phyloP scores from a whole-genome alignment of 2,113 vertebrate genomes.

The Chunga burmeisteri region DNA sequence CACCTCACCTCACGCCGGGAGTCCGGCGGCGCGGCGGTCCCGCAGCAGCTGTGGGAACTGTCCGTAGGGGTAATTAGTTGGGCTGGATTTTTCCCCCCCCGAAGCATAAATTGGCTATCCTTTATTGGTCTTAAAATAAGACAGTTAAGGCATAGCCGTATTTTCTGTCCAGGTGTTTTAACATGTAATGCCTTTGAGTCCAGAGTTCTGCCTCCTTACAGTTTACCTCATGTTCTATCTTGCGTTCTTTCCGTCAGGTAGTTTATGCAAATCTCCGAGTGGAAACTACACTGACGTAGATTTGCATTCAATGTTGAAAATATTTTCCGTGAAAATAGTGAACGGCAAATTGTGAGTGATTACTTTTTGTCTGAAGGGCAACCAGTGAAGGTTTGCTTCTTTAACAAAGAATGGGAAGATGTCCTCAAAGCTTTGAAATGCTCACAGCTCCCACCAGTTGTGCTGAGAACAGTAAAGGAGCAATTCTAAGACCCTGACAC shows the following conservation, averaged over 20 bases:
- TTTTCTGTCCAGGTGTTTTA: background rate
- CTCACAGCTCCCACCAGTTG: background rate
- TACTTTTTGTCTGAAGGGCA: too few species aligned
- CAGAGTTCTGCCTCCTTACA: background rate
- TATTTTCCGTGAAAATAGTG: background rate
- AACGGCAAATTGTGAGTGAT: background rate
- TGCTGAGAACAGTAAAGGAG: rapidly evolving
- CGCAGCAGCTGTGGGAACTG: background rate
- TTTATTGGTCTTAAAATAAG: background rate
- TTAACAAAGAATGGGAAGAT: background rate
- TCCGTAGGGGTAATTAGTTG: rapidly evolving
- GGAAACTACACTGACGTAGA: rapidly evolving
- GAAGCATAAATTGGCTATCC: rapidly evolving
- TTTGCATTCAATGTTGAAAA: background rate
- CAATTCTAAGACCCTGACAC: background rate
- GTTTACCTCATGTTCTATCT: rapidly evolving
- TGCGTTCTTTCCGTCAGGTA: rapidly evolving
- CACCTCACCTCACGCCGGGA: too few species aligned
- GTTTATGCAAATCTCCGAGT: too few species aligned
- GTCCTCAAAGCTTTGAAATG: background rate
- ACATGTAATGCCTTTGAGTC: background rate
- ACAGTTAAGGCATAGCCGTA: rapidly evolving
- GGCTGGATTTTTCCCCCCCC: too few species aligned
- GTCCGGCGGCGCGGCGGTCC: too few species aligned
- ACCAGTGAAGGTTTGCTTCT: background rate